Base-by-base conservation (phyloP, 2,888 invertebrate genomes). In the Caenorhabditis wallacei region DNA sequence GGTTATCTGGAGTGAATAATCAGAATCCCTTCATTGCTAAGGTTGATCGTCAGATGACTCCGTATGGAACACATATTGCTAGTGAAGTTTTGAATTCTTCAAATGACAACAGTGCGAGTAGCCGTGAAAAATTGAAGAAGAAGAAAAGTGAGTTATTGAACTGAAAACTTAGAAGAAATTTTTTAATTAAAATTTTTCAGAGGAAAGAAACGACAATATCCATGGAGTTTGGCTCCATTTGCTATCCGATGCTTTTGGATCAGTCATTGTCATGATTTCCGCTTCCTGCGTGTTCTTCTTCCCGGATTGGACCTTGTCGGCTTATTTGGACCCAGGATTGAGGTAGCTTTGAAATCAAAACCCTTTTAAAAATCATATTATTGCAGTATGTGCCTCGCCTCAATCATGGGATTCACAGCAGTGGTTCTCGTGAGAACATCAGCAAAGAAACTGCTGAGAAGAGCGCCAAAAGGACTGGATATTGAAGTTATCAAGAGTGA, bases 221-320 rank as follows among this genome's bases (percentile, higher is more conserved):
- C 95, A 96, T 71, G 99, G 98, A n/a, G 98, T 98, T n/a, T 99
- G 98, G 93, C 94, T 99, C 71, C 99, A 99, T 92, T 95, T 99
- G 4, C 93, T 99, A 46, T 97, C 98, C 61, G 99, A 99, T 93
- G 98, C 98, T 22, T 93, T 99, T 61, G 99, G 99, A 69, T 97
- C 96, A 0, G 94, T 97, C 1, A 96, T 97, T 88, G 97, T 97
- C 13, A 95, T 97, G 56, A 94, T 95, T 59, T 96, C 96, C 71
- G 97, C 97, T 7, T 90, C 94, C 85, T 94, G 95, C 82, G 94
- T 94, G 61, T 93, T 95, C 95, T 82, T 84, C 56, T 83, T 85
- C 35, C 94, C 95, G 66, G 95, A 95, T 0, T 68, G 66, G 66
- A 30, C 2, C 1, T 13, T 43, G 1, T 37, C 93, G 89, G 94